Evolutionary conservation across 2,113 vertebrate genomes (phyloP).

Genomic region (Chunga burmeisteri): DNA sequence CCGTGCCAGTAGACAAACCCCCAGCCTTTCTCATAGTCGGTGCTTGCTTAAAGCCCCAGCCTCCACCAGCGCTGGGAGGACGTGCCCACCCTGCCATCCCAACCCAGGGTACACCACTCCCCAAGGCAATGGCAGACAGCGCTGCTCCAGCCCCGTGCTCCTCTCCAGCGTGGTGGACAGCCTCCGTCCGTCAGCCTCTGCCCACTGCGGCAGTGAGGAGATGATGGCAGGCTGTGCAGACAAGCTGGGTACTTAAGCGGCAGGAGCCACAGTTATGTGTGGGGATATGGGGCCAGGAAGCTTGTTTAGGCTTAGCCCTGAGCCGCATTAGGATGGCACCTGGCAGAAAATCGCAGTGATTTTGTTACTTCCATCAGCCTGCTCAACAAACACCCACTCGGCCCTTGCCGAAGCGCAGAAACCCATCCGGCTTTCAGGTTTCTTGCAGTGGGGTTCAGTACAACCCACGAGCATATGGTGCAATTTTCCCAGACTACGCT

Average conservation of each 20-base stretch:
- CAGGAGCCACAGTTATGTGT: not conserved
- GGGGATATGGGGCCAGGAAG: not conserved
- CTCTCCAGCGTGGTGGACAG: not conserved
- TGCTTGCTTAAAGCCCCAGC: not conserved
- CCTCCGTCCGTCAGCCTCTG: not conserved
- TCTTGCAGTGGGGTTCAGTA: not conserved
- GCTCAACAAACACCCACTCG: not conserved
- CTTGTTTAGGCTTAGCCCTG: not conserved
- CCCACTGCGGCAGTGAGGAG: not conserved
- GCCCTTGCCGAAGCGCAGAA: not conserved
- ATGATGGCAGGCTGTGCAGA: not conserved
- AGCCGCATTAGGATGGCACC: not conserved
- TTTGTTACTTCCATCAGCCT: not conserved
- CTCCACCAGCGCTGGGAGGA: not conserved
- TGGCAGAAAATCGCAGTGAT: not conserved
- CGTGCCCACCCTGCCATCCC: not conserved
- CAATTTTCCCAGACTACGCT: not conserved
- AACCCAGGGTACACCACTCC: not conserved
- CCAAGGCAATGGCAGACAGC: not conserved
- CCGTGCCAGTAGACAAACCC: not conserved
- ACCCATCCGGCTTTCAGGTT: not conserved
- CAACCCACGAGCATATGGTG: not conserved
- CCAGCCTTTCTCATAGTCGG: not conserved
- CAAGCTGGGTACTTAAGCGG: not conserved
- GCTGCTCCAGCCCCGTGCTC: not conserved